Evolutionary conservation across 2,888 invertebrate species (phyloP), one percentile per base, ranked within the genome.

Genomic region (Hirtodrosophila duncani): DNA sequence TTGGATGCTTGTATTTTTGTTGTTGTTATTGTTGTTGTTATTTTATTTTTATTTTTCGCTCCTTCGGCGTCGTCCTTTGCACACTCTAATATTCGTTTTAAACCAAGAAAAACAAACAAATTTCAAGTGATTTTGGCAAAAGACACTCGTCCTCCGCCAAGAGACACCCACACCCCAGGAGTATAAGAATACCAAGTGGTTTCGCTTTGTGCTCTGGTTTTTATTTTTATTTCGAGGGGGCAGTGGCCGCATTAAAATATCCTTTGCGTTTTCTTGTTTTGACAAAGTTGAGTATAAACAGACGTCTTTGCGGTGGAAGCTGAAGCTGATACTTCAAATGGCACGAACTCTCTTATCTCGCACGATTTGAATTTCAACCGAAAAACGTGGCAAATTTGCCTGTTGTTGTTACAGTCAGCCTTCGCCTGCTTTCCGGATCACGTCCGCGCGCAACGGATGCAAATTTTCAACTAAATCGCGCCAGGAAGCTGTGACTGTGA

Each of bases 371-470:
- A 26, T 46, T 51, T 33, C 17, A 31, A 26, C 46, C 59, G 37
- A 43, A 52, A 9, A 20, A 30, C 57, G 61, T 61, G 64, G 44
- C 59, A 58, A 64, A 45, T 62, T 52, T 34, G 8, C 56, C 53
- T 56, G 23, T 43, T 38, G 37, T 21, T 34, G 18, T 11, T 34
- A 3, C 16, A 9, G 6, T 57, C 23, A 6, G 5, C 26, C 18
- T 33, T 27, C n/a, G n/a, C 38, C 46, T 14, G 23, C 7, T 21
- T 43, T 34, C 55, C 63, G 56, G 50, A 61, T 57, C 71, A 78
- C 75, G 75, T 77, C 75, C 68, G 51, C 58, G 46, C 63, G 60
- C 60, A 51, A 61, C 68, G 75, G 69, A 77, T 75, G 75, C 71
- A 71, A 75, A 78, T 77, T 71, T 68, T 67, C 67, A 42, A 75